Evolutionary conservation across 1,140 invertebrate genomes (phyloP).

Genomic region (Chironomus striatipennis): DNA sequence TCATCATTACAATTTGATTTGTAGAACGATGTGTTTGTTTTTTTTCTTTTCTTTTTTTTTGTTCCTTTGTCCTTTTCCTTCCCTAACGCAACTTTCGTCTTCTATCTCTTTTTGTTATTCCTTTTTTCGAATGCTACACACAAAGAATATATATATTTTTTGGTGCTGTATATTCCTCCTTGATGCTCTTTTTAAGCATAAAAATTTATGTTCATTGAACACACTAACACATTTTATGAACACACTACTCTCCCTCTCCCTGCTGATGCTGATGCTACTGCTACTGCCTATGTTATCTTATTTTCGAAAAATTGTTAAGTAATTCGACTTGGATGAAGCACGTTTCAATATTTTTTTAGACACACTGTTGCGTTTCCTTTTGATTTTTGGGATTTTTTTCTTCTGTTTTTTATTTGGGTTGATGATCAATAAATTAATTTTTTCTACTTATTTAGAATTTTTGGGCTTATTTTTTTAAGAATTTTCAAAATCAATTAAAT

Average conservation of each 20-base stretch:
- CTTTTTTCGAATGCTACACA: not conserved
- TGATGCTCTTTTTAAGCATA: not conserved
- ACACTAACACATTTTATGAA: not conserved
- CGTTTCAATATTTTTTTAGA: too few species aligned
- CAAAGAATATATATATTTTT: too few species aligned
- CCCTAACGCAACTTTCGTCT: not conserved
- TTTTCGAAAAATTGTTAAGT: too few species aligned
- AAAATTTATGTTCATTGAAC: not conserved
- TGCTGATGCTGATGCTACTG: not conserved
- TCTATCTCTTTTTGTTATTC: conserved; percentile 4
- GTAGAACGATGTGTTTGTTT: conserved; percentile 7
- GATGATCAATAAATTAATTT: too few species aligned
- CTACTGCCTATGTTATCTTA: too few species aligned
- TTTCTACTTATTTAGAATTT: too few species aligned
- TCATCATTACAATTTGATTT: conserved; percentile 18
- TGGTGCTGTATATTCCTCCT: not conserved
- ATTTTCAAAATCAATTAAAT: too few species aligned
- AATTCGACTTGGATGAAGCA: too few species aligned
- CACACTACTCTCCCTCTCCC: not conserved
- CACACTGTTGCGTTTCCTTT: too few species aligned
- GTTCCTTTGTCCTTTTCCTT: not conserved
- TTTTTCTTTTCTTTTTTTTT: not conserved
- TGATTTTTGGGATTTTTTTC: too few species aligned
- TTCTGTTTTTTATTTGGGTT: too few species aligned
- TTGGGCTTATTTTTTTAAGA: too few species aligned